Percentiles rank a stretch among this genome's conserved stretches.
Evolutionary conservation across 2,797 vertebrate species (phyloP).

Genomic region (Malacoraja senta): DNA sequence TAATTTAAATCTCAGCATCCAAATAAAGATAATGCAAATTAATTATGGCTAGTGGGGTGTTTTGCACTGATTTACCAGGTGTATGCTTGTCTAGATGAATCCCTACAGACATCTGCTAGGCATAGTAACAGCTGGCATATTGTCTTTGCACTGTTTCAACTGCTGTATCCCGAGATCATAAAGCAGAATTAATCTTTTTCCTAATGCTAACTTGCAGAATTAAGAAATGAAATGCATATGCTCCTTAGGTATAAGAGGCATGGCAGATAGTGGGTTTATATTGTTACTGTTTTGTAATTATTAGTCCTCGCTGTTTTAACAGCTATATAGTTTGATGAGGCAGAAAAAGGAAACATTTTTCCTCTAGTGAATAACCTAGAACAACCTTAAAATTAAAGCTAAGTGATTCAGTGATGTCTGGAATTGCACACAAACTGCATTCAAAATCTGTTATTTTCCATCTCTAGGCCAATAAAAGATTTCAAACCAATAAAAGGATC

Average conservation of each 20-base stretch:
- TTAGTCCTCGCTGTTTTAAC: too few species aligned
- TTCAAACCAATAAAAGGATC: neutral
- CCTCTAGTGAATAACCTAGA: neutral
- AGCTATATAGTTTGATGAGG: neutral
- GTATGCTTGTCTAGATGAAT: neutral
- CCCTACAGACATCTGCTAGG: neutral
- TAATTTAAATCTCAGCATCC: constrained; percentile 9
- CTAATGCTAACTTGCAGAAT: neutral
- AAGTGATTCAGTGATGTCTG: neutral
- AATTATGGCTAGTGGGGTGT: neutral
- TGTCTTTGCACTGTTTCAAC: neutral
- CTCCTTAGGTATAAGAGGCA: neutral
- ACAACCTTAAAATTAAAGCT: neutral
- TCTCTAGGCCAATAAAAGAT: neutral
- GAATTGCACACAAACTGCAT: neutral
- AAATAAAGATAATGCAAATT: neutral
- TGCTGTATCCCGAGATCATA: neutral
- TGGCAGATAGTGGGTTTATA: neutral
- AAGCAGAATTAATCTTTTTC: neutral
- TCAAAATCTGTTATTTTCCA: neutral
- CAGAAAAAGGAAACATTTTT: neutral
- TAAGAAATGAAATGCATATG: neutral
- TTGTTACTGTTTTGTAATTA: neutral
- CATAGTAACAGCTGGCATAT: constrained; percentile 9
- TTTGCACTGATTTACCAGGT: constrained; percentile 14